These are phyloP conservation scores for Sebastes trivittatus DNA, from an alignment of 2,797 vertebrate species.

Conservation along the genomic window DNA sequence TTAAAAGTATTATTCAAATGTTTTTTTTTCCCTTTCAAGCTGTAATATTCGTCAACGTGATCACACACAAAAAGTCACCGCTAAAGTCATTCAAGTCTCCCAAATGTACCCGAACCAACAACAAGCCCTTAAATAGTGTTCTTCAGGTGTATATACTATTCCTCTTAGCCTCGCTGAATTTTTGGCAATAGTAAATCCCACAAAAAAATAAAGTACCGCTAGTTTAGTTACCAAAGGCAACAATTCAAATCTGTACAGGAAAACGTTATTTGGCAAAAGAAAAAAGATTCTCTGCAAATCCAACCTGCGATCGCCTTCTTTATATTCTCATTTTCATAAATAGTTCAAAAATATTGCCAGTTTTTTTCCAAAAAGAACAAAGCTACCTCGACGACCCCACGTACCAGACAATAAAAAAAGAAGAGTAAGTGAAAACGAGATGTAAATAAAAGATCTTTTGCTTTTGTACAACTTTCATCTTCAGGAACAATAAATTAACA, in stretches of 20 bases:
- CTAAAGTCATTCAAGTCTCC: constrained; percentile 58
- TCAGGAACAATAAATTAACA: constrained; percentile 70
- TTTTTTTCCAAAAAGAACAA: constrained; percentile 49
- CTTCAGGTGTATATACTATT: constrained; percentile 58
- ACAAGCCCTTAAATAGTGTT: constrained; percentile 84
- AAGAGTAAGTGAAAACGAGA: constrained; percentile 52
- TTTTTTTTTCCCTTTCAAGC: constrained; percentile 58
- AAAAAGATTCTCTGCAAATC: constrained; percentile 49
- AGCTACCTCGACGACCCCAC: constrained; percentile 55
- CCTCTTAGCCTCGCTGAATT: constrained; percentile 61
- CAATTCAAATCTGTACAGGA: constrained; percentile 71
- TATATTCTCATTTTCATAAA: constrained; percentile 55
- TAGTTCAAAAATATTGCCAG: constrained; percentile 81
- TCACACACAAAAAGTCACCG: constrained; percentile 23
- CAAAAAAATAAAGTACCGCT: constrained; percentile 65
- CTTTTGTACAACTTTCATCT: constrained; percentile 50
- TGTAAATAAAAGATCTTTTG: constrained; percentile 65
- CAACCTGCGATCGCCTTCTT: constrained; percentile 30
- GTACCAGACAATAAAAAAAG: constrained; percentile 62
- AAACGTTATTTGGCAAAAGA: constrained; percentile 80
- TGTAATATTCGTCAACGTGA: constrained; percentile 44
- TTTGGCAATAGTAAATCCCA: constrained; percentile 84
- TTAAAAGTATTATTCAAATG: constrained; percentile 76
- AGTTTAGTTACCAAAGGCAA: constrained; percentile 81
- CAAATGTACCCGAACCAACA: constrained; percentile 65